Conservation (phyloP, 2,797 vertebrate genomes). For the Phrynocephalus guinanensis region DNA sequence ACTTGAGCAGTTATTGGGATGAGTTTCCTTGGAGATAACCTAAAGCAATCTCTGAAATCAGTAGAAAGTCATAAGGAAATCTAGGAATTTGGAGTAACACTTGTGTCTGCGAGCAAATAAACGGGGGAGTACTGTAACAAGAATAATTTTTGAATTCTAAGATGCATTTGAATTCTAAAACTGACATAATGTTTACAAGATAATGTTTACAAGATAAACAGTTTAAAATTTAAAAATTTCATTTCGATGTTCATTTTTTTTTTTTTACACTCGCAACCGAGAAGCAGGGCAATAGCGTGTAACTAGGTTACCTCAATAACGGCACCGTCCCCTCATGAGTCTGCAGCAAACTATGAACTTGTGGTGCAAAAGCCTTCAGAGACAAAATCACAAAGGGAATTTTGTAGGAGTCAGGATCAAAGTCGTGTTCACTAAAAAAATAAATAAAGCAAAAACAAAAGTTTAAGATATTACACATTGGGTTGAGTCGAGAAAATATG, state of each 20-base stretch:
- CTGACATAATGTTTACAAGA: no score
- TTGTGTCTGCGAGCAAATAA: no score
- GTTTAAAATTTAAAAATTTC: no score
- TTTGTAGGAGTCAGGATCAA: conserved; percentile 94
- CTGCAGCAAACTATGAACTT: conserved; percentile 93
- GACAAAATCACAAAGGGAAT: conserved; percentile 92
- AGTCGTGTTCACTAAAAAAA: conserved; percentile 89
- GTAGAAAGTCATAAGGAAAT: background rate
- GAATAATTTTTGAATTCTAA: no score
- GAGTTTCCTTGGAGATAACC: no score
- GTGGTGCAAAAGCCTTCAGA: conserved; percentile 90
- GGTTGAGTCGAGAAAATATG: background rate
- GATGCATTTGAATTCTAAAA: no score
- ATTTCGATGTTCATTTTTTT: no score
- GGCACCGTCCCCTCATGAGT: conserved; percentile 94
- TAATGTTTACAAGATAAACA: no score
- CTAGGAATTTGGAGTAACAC: background rate
- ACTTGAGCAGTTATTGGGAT: background rate
- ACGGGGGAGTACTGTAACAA: no score
- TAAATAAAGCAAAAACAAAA: conserved; percentile 14
- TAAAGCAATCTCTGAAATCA: background rate
- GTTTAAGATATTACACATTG: background rate
- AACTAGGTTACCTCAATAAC: conserved; percentile 87
- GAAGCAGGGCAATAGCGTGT: rapidly evolving
- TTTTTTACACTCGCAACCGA: no score